Evolutionary conservation across 2,797 vertebrate species (phyloP).

Genomic region (Clarias laeviceps): DNA sequence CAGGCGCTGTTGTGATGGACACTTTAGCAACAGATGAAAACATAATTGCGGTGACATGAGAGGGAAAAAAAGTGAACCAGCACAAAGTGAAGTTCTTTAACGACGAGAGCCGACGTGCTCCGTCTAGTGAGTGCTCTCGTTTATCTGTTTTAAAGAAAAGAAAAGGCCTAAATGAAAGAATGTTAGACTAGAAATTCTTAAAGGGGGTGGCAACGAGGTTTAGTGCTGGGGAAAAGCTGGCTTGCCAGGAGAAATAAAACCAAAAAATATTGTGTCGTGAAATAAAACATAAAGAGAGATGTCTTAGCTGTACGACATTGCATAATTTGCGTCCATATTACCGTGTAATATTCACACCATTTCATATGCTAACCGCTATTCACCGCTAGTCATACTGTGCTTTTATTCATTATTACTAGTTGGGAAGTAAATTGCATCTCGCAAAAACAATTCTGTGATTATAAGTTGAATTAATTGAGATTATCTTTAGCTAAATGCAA

Average conservation of each 20-base stretch:
- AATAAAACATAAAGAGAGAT: not conserved
- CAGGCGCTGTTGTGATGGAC: slow-evolving; percentile 54
- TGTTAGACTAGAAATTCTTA: not conserved
- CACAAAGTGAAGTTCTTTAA: slow-evolving; percentile 47
- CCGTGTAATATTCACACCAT: no score
- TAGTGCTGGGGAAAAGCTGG: not conserved
- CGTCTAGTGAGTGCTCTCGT: not conserved
- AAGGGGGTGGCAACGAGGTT: not conserved
- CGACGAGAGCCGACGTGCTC: slow-evolving; percentile 1
- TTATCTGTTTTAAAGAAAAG: not conserved
- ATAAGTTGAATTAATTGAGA: not conserved
- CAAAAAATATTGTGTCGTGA: not conserved
- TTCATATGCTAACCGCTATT: not conserved
- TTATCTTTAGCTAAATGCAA: not conserved
- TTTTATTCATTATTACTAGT: not conserved
- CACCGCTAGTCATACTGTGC: not conserved
- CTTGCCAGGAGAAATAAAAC: no score
- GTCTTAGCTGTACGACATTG: not conserved
- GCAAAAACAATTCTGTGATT: not conserved
- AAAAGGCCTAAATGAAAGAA: not conserved
- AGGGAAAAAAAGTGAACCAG: slow-evolving; percentile 33
- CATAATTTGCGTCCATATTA: not conserved
- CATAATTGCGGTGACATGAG: slow-evolving; percentile 43
- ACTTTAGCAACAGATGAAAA: slow-evolving; percentile 56
- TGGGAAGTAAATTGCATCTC: not conserved